phyloP scores from a whole-genome alignment of 2,797 vertebrate genomes.

The Silurus lanzhouensis region DNA sequence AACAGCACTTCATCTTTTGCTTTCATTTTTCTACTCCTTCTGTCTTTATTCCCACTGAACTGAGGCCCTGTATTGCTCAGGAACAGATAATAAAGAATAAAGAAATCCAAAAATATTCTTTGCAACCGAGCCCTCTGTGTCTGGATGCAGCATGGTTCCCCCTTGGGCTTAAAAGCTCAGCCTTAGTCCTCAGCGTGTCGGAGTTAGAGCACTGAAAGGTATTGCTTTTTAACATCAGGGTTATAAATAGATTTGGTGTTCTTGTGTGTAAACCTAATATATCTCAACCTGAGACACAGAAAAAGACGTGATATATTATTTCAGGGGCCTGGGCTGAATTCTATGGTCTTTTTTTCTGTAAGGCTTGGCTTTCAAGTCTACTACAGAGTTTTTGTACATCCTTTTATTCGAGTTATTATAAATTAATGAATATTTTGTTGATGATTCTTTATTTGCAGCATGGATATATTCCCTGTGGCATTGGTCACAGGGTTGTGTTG shows the following conservation, averaged over 20 bases:
- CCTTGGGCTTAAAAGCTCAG: constrained; percentile 61
- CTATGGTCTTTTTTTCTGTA: not conserved
- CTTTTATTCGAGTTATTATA: not conserved
- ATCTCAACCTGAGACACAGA: constrained; percentile 25
- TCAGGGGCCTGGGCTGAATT: constrained; percentile 7
- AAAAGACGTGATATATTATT: constrained; percentile 22
- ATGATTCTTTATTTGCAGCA: not conserved
- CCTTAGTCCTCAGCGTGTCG: constrained; percentile 54
- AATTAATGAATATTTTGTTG: not conserved
- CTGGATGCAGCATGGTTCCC: constrained; percentile 42
- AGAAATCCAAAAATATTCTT: constrained; percentile 55
- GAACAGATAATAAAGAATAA: constrained; percentile 47
- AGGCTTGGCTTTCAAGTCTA: constrained; percentile 8
- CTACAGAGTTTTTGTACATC: not conserved
- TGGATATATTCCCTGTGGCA: not conserved
- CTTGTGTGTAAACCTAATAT: constrained; percentile 38
- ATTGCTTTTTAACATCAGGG: constrained; percentile 55
- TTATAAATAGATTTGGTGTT: constrained; percentile 54
- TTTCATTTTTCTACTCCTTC: constrained; percentile 13
- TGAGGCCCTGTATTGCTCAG: constrained; percentile 16
- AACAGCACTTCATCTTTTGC: not conserved
- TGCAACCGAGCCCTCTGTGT: constrained; percentile 29
- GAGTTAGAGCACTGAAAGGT: constrained; percentile 55
- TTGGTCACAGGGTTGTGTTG: not conserved
- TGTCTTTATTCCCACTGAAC: constrained; percentile 18